Base-by-base conservation (phyloP, 1,140 invertebrate species). In the Formica selysi region DNA sequence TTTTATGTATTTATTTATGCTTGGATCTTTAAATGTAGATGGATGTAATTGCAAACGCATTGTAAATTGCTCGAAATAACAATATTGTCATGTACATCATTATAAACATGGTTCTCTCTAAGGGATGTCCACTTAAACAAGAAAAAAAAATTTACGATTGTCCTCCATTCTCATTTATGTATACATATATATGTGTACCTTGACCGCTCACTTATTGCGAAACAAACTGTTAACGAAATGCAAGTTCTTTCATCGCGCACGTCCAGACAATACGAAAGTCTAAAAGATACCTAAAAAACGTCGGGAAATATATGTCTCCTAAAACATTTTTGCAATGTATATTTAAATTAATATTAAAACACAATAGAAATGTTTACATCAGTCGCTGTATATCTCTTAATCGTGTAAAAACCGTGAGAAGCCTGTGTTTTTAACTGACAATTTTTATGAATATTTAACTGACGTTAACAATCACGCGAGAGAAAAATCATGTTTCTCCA, bases 221-320 rank as follows among this genome's bases (percentile, higher is more conserved):
- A 61, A 78, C 51, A 78, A 36, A 26, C 59, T 36, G 36, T 78
- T 78, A 26, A 78, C 74, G 59, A 76, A 76, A 76, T 62, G 57
- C 26, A 62, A 76, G 29, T 22, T 61, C 38, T 65, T 64, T 78
- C 36, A 11, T 74, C 29, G 29, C 29, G 19, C 48, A n/a, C 10
- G 32, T 74, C 32, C n/a, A 13, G 38, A 74, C 70, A 73, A 11
- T 54, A 54, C 51, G 54, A 57, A 73, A 57, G 19, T 48, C 13
- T 13, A 13, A 48, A 48, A 48, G 13, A 29, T 3, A 48, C 13
- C 11, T 13, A 13, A 48, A 48, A 3, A 16, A 7, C 36, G 5
- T 38, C 0, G 6, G 36, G 8, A 48, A 48, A 48, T 48, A 44
- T 13, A 48, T 8, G 8, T 44, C 3, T 11, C 8, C 7, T 41